phyloP scores from a whole-genome alignment of 2,888 invertebrate species.

The Hydriomena furcata region DNA sequence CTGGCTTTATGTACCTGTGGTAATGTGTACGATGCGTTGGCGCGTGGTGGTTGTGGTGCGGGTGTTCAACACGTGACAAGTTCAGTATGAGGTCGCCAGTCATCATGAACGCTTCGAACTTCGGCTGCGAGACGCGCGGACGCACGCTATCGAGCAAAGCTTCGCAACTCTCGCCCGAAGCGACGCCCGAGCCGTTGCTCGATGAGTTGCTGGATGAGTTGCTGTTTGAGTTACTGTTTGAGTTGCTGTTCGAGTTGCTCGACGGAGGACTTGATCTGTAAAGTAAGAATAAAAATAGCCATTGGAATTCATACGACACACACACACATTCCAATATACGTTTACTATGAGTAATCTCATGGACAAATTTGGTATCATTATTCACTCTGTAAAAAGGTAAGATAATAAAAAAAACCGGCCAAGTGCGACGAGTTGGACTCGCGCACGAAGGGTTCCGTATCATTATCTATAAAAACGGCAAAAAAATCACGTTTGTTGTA shows the following conservation, averaged over 20 bases:
- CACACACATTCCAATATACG: no score
- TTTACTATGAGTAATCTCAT: no score
- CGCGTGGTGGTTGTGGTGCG: constrained; percentile 80
- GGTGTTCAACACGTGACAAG: constrained; percentile 91
- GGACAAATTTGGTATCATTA: no score
- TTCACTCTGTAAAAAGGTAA: no score
- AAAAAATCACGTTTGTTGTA: no score
- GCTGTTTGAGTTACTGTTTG: constrained; percentile 70
- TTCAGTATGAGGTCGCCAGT: constrained; percentile 98
- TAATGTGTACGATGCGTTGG: constrained; percentile 77
- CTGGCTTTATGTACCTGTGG: constrained; percentile 56
- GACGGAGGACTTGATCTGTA: constrained; percentile 69
- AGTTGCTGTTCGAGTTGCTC: constrained; percentile 65
- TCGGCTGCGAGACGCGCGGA: constrained; percentile 71
- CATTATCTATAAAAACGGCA: no score
- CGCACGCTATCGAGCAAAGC: constrained; percentile 68
- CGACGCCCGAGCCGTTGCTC: constrained; percentile 78
- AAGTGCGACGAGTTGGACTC: no score
- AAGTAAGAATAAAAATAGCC: no score
- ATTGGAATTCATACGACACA: no score
- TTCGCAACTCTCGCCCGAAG: constrained; percentile 80
- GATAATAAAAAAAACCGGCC: no score
- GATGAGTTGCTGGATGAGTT: constrained; percentile 73
- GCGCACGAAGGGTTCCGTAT: no score
- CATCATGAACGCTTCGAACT: constrained; percentile 98